phyloP scores from a whole-genome alignment of 2,113 vertebrate species.

The Macrotus californicus region DNA sequence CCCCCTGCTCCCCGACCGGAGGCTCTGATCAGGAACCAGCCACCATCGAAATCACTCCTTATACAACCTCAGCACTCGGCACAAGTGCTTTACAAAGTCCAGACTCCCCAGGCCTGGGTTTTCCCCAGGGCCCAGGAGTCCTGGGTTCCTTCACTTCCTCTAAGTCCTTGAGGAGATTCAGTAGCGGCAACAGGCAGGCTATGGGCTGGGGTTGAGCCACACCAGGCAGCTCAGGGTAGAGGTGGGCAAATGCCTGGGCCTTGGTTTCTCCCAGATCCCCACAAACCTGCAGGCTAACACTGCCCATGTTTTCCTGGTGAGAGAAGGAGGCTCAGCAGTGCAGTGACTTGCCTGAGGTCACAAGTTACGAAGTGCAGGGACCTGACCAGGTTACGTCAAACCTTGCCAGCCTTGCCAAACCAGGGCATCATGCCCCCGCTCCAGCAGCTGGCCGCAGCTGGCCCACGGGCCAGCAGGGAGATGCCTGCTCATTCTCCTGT shows the following conservation, averaged over 20 bases:
- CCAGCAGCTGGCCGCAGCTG: background rate
- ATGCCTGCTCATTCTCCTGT: background rate
- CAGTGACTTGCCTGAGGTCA: background rate
- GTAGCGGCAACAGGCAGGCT: background rate
- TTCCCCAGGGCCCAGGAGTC: background rate
- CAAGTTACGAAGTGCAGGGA: background rate
- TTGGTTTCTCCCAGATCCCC: background rate
- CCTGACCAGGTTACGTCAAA: background rate
- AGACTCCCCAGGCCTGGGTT: background rate
- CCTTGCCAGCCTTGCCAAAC: background rate
- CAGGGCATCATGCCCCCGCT: background rate
- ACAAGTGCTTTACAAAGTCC: background rate
- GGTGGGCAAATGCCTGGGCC: background rate
- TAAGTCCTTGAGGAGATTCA: background rate
- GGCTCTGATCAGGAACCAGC: background rate
- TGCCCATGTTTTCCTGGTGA: rapidly evolving
- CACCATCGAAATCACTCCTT: background rate
- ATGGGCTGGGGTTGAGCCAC: too few species aligned
- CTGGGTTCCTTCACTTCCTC: background rate
- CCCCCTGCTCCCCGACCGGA: background rate
- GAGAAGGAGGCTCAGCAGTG: background rate
- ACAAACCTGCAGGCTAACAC: background rate
- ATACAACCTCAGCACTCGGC: background rate
- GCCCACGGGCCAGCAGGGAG: rapidly evolving
- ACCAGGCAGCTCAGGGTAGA: background rate